Conservation (phyloP, 2,797 vertebrate species). For the Oophaga sylvatica region DNA sequence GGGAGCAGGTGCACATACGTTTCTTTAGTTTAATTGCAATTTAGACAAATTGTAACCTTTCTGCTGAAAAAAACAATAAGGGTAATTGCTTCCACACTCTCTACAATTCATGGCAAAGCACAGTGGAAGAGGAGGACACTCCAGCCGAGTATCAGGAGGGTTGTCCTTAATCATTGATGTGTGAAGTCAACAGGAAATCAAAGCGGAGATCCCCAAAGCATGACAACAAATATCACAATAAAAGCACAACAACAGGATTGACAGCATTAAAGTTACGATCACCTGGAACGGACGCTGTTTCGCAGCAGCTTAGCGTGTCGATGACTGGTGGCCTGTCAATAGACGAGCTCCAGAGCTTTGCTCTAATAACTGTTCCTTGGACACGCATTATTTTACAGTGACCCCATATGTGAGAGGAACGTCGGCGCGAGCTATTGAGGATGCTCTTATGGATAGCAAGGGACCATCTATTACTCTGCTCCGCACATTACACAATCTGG, state of each 20-base stretch:
- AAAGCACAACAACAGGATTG: conserved; percentile 32
- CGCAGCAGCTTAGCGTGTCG: conserved; percentile 4
- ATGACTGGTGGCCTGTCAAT: conserved; percentile 39
- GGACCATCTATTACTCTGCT: conserved; percentile 10
- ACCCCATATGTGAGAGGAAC: conserved; percentile 4
- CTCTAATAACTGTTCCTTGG: not conserved
- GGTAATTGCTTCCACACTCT: not conserved
- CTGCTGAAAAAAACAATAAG: not conserved
- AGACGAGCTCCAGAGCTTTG: conserved; percentile 27
- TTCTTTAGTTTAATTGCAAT: not conserved
- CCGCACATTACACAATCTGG: conserved; percentile 4
- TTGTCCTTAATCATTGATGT: conserved; percentile 29
- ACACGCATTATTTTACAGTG: conserved; percentile 2
- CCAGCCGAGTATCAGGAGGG: not conserved
- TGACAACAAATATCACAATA: conserved; percentile 48
- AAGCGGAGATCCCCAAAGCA: conserved; percentile 36
- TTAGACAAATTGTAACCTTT: not conserved
- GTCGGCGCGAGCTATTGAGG: not conserved
- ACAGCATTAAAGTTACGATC: conserved; percentile 22
- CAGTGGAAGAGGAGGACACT: not conserved
- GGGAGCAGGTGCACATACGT: not conserved
- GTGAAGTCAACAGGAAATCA: conserved; percentile 40
- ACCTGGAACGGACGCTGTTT: not conserved
- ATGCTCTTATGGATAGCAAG: conserved; percentile 16
- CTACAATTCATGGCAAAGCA: not conserved